A percentile compares a stretch with the other conserved stretches of the same genome.
phyloP scores from a whole-genome alignment of 2,797 vertebrate species.

The Serranus cabrilla region DNA sequence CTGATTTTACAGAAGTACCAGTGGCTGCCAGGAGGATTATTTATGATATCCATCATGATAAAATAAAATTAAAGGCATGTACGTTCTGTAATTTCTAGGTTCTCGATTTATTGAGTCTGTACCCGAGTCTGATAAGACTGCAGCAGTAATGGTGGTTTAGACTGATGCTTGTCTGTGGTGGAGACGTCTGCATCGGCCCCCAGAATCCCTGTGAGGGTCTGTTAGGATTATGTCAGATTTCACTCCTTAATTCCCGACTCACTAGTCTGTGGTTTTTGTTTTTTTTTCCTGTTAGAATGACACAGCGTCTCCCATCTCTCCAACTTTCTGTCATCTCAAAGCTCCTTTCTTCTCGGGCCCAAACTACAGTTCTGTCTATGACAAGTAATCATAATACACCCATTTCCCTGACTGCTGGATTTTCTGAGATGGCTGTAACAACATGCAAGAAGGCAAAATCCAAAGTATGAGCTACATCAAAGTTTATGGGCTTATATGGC shows the following conservation, averaged over 20 bases:
- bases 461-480: constrained; percentile 18
- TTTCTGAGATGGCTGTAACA: constrained; percentile 22
- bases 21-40: not conserved
- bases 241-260: constrained; percentile 47
- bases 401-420: constrained; percentile 40
- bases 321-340: constrained; percentile 67
- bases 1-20: constrained; percentile 8
- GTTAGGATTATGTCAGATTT: constrained; percentile 63
- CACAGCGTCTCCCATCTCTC: constrained; percentile 43
- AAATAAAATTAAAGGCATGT: not conserved
- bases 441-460: constrained; percentile 31
- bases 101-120: not conserved
- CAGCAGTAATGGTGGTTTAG: constrained; percentile 21
- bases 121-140: constrained; percentile 7
- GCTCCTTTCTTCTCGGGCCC: constrained; percentile 62
- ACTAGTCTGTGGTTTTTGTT: constrained; percentile 19
- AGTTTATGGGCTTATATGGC: constrained; percentile 10
- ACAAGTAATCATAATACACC: constrained; percentile 46
- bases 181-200: constrained; percentile 38
- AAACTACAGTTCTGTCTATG: constrained; percentile 37
- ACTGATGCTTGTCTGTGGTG: constrained; percentile 48
- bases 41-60: not conserved
- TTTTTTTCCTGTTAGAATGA: constrained; percentile 41
- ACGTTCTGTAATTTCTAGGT: not conserved
- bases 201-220: constrained; percentile 37